These are phyloP conservation scores for Zophobas morio DNA, from an alignment of 1,140 invertebrate species.

Conservation along the genomic window DNA sequence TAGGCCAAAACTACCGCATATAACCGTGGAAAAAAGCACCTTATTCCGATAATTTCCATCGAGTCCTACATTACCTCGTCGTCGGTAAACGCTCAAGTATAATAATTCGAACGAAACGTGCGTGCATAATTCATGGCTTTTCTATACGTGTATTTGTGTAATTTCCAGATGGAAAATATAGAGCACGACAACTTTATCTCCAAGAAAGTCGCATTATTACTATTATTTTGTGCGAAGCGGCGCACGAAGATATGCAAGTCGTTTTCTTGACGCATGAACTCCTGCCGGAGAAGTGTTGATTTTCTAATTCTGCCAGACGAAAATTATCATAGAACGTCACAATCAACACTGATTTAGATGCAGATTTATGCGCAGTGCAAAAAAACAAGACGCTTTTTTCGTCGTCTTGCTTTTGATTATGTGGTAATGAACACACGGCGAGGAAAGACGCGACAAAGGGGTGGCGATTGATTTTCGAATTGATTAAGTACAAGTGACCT, in stretches of 20 bases:
- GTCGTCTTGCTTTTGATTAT: background rate
- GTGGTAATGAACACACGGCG: background rate
- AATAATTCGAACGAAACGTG: slow-evolving; percentile 57
- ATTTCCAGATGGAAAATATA: slow-evolving; percentile 60
- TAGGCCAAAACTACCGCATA: background rate
- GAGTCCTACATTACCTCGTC: slow-evolving; percentile 51
- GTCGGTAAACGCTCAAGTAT: slow-evolving; percentile 57
- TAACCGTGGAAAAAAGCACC: background rate
- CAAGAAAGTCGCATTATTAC: slow-evolving; percentile 48
- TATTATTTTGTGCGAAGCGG: slow-evolving; percentile 45
- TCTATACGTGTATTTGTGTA: slow-evolving; percentile 58
- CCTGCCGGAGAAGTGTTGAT: slow-evolving; percentile 15
- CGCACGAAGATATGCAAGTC: slow-evolving; percentile 50
- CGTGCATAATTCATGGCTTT: slow-evolving; percentile 58
- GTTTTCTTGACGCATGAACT: slow-evolving; percentile 30
- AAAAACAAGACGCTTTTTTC: slow-evolving; percentile 6
- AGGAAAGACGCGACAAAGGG: background rate
- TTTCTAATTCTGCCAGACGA: slow-evolving; percentile 41
- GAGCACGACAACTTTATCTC: slow-evolving; percentile 58
- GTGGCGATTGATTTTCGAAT: background rate
- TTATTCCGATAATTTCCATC: slow-evolving; percentile 4
- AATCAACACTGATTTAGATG: slow-evolving; percentile 39
- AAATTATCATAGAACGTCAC: slow-evolving; percentile 43
- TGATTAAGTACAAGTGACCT: background rate
- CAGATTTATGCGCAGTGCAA: slow-evolving; percentile 19